Conservation (phyloP, 2,797 vertebrate species). For the Gouania willdenowi region DNA sequence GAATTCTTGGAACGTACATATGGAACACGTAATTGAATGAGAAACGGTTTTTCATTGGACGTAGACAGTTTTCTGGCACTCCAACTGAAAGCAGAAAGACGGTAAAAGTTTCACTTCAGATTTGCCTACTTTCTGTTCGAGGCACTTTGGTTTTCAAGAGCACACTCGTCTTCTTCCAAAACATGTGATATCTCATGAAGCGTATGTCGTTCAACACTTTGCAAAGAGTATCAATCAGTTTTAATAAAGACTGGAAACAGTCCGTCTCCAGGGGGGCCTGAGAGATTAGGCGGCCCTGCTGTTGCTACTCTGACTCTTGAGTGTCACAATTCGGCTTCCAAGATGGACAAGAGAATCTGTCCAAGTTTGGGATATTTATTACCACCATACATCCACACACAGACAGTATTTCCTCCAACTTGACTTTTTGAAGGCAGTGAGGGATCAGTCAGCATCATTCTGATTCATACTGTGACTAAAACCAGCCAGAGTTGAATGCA, state of each 20-base stretch:
- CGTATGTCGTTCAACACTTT: slow-evolving; percentile 53
- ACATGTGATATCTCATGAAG: slow-evolving; percentile 67
- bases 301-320: slow-evolving; percentile 31
- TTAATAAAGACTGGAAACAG: slow-evolving; percentile 67
- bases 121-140: slow-evolving; percentile 51
- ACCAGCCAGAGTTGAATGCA: slow-evolving; percentile 13
- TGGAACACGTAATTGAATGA: slow-evolving; percentile 76
- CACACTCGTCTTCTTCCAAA: slow-evolving; percentile 44
- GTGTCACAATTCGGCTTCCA: slow-evolving; percentile 46
- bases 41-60: slow-evolving; percentile 60
- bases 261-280: slow-evolving; percentile 52
- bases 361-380: slow-evolving; percentile 43
- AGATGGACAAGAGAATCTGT: slow-evolving; percentile 40
- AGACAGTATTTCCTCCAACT: no score
- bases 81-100: slow-evolving; percentile 37
- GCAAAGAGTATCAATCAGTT: slow-evolving; percentile 53
- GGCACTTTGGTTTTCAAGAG: slow-evolving; percentile 43
- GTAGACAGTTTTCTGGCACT: slow-evolving; percentile 70
- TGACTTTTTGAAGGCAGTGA: slow-evolving; percentile 5
- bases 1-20: slow-evolving; percentile 65
- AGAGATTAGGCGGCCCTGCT: slow-evolving; percentile 31
- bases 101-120: slow-evolving; percentile 32
- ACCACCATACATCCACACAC: slow-evolving; percentile 11
- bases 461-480: slow-evolving; percentile 20
- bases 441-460: slow-evolving; percentile 10